Conservation (phyloP, 1,140 invertebrate species). For the Elymnias hypermnestra region DNA sequence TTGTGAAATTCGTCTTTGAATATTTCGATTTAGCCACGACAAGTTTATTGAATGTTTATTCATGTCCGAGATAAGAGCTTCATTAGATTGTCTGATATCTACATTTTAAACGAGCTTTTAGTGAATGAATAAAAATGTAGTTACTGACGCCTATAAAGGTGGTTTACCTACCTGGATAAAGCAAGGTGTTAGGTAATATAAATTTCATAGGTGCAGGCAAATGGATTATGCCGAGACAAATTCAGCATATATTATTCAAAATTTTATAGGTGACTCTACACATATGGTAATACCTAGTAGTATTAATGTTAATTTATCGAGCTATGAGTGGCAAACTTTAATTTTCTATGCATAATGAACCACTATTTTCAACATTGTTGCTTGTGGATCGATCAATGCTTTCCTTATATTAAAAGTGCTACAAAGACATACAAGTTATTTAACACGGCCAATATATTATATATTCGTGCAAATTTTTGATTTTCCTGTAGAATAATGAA, state of each 20-base stretch:
- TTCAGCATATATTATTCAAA: background rate
- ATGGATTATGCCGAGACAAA: slow-evolving; percentile 1
- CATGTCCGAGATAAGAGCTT: slow-evolving; percentile 15
- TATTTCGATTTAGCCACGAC: slow-evolving; percentile 28
- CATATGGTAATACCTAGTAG: background rate
- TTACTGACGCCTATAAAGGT: slow-evolving; percentile 7
- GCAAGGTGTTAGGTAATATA: slow-evolving; percentile 6
- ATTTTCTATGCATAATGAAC: background rate
- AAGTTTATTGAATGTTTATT: slow-evolving; percentile 30
- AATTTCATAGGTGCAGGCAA: background rate
- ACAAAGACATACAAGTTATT: no score
- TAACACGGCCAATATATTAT: no score
- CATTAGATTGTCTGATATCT: slow-evolving; percentile 11
- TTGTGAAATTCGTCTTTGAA: slow-evolving; percentile 48
- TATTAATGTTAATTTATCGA: no score
- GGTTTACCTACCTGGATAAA: background rate
- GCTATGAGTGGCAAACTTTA: background rate
- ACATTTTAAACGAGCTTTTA: slow-evolving; percentile 13
- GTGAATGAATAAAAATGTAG: slow-evolving; percentile 5
- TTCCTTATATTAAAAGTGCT: no score
- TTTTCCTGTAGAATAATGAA: no score
- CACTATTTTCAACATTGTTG: background rate
- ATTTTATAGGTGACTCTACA: background rate
- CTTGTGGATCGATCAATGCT: no score
- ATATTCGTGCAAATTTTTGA: no score